These are phyloP conservation scores for Bellardia bayeri DNA, from an alignment of 2,888 invertebrate species.

Conservation along the genomic window DNA sequence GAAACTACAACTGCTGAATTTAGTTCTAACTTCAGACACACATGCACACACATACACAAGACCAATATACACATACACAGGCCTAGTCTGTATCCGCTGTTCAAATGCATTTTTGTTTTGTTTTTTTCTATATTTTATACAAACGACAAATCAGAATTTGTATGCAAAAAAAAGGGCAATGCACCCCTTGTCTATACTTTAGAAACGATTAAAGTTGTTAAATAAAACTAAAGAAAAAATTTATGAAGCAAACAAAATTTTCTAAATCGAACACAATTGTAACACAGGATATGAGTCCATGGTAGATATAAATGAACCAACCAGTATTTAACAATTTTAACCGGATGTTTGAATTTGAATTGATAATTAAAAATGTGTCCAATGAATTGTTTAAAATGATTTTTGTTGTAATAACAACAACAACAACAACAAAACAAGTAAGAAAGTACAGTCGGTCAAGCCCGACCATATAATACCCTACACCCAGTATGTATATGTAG, in stretches of 20 bases:
- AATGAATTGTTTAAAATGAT: slow-evolving; percentile 40
- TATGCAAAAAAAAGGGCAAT: slow-evolving; percentile 32
- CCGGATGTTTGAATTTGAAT: slow-evolving; percentile 61
- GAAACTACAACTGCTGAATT: neutral
- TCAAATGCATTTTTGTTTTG: slow-evolving; percentile 21
- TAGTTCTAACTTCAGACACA: slow-evolving; percentile 7
- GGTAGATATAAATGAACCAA: slow-evolving; percentile 3
- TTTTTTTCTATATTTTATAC: neutral
- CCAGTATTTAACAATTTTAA: slow-evolving; percentile 8
- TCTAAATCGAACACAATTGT: slow-evolving; percentile 21
- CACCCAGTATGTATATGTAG: no score
- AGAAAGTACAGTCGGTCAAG: no score
- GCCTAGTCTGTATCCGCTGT: slow-evolving; percentile 4
- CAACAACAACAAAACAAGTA: no score
- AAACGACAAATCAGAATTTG: slow-evolving; percentile 20
- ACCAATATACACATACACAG: neutral
- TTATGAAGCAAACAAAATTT: slow-evolving; percentile 14
- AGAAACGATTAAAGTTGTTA: neutral
- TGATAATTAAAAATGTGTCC: slow-evolving; percentile 48
- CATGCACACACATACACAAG: slow-evolving; percentile 9
- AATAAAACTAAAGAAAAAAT: slow-evolving; percentile 11
- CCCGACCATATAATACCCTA: no score
- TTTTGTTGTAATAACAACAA: neutral
- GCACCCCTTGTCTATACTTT: slow-evolving; percentile 7
- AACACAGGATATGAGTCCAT: slow-evolving; percentile 49